phyloP scores from a whole-genome alignment of 2,888 invertebrate species.

The Pristionchus fissidentatus region DNA sequence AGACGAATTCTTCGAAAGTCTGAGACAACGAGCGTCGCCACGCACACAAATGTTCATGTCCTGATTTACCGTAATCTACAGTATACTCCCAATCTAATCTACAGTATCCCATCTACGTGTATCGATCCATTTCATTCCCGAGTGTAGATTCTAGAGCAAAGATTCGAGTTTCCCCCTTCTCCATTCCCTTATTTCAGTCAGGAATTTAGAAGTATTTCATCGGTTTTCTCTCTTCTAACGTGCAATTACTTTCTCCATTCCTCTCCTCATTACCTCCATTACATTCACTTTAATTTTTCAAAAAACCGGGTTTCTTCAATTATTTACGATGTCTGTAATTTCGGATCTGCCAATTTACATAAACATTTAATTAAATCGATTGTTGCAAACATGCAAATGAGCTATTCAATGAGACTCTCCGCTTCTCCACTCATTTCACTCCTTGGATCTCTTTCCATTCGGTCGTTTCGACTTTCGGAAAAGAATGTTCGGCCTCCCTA shows the following conservation, averaged over 20 bases:
- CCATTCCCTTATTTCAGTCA: neutral
- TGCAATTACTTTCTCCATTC: neutral
- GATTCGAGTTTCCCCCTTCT: neutral
- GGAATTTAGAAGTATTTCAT: neutral
- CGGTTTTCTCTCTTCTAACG: neutral
- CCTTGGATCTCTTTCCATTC: neutral
- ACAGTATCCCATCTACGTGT: neutral
- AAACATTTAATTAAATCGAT: neutral
- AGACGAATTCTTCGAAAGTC: conserved; percentile 34
- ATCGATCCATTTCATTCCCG: neutral
- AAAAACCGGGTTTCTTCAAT: neutral
- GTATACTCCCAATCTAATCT: neutral
- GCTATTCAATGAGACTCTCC: neutral
- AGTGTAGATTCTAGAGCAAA: neutral
- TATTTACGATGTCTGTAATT: neutral
- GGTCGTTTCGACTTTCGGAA: neutral
- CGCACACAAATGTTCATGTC: neutral
- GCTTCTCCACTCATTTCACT: neutral
- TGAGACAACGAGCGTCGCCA: neutral
- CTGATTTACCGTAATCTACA: neutral
- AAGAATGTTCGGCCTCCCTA: too few relatives aligned
- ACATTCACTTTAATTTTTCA: neutral
- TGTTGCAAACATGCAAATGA: neutral
- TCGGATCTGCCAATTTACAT: neutral
- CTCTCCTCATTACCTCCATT: neutral